phyloP scores from a whole-genome alignment of 2,113 vertebrate genomes.

The Apus apus region DNA sequence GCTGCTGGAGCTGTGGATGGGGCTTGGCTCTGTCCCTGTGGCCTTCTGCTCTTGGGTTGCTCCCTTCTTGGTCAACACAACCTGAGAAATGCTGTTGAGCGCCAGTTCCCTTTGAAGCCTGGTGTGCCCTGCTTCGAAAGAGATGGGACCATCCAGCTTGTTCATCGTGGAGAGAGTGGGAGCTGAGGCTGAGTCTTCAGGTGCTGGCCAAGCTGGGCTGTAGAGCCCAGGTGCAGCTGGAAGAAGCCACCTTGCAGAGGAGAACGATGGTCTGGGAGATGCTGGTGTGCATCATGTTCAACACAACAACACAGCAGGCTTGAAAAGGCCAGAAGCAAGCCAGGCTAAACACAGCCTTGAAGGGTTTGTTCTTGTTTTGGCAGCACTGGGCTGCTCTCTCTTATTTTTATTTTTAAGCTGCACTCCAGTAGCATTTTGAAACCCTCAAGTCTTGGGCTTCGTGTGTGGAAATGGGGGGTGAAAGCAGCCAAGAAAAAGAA shows the following conservation, averaged over 20 bases:
- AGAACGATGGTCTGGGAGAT: neutral
- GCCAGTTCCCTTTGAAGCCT: neutral
- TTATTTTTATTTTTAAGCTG: neutral
- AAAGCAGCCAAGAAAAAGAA: neutral
- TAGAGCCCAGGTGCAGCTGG: neutral
- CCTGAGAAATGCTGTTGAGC: neutral
- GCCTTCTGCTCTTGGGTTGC: neutral
- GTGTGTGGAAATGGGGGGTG: neutral
- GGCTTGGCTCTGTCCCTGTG: neutral
- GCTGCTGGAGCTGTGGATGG: neutral
- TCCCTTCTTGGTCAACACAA: neutral
- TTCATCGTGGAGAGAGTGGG: neutral
- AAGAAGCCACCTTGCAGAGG: neutral
- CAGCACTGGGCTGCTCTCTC: neutral
- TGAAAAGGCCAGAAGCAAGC: neutral
- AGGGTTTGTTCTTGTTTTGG: neutral
- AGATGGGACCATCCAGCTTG: neutral
- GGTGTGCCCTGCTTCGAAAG: neutral
- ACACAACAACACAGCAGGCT: neutral
- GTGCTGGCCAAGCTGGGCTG: neutral
- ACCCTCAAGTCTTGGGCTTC: neutral
- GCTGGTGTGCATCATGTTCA: neutral
- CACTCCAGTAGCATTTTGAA: neutral
- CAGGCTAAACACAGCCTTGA: accelerated
- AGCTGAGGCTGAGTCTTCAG: neutral